phyloP scores from a whole-genome alignment of 1,140 invertebrate genomes.

The Micrasema longulum region DNA sequence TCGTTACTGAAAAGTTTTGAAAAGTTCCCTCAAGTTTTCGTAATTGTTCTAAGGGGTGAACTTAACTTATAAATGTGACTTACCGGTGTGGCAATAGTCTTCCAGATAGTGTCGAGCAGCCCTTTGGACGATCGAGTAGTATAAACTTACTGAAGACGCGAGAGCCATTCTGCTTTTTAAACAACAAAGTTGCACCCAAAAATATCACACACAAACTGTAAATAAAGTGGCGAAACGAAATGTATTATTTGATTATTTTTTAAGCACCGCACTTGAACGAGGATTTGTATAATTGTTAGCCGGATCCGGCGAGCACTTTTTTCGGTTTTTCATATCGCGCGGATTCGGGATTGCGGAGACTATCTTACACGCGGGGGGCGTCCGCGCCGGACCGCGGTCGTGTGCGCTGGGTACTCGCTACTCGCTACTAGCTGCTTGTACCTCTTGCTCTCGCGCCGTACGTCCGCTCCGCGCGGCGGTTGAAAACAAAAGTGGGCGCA shows the following conservation, averaged over 20 bases:
- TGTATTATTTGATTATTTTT: constrained; percentile 23
- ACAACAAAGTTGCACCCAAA: constrained; percentile 38
- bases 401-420: constrained; percentile 36
- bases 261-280: constrained; percentile 38
- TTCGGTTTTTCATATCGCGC: constrained; percentile 11
- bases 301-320: constrained; percentile 16
- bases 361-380: constrained; percentile 19
- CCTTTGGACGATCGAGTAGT: constrained; percentile 68
- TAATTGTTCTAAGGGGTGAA: not conserved
- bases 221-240: constrained; percentile 38
- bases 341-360: constrained; percentile 5
- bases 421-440: no score
- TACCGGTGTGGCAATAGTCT: constrained; percentile 69
- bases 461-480: constrained; percentile 40
- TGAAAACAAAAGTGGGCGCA: constrained; percentile 41
- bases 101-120: constrained; percentile 67
- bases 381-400: constrained; percentile 42
- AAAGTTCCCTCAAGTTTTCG: not conserved
- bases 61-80: constrained; percentile 24
- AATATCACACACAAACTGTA: constrained; percentile 35
- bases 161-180: constrained; percentile 63
- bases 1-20: not conserved
- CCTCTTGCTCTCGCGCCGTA: no score
- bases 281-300: constrained; percentile 18
- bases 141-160: constrained; percentile 68